Base-by-base conservation (phyloP, 2,113 vertebrate genomes). In the western clawed frog (Xenopus tropicalis) region DNA sequence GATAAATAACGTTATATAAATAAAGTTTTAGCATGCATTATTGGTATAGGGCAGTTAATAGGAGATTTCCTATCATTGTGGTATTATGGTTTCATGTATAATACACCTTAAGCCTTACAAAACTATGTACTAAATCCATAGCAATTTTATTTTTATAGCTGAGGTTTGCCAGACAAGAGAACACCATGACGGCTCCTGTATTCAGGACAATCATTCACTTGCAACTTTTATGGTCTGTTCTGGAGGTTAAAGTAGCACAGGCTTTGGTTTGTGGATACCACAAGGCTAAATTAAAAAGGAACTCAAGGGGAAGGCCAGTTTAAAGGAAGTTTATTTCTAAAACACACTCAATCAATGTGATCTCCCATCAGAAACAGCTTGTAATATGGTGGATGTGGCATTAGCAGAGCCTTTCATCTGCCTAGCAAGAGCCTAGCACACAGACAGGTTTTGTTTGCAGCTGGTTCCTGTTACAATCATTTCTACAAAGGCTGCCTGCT, bases 321-420 rank as follows among this genome's bases (percentile, higher is more conserved):
- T 42, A 63, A 63, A 69, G 58, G 73, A 74, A 74, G 72, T 74
- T 66, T 62, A 43, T 74, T 51, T 74, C 73, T 25, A 69, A 69
- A 76, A 62, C 73, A 69, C 73, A 76, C 66, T 76, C 73, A 54
- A 76, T 76, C 73, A 76, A 44, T 44, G 73, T 69, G 73, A 76
- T 68, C 66, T 56, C 46, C 66, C 73, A 44, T 76, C 73, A 76
- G 46, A 19, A 76, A 76, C 73, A 76, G 73, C 73, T 76, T 76
- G 73, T 76, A 69, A 76, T 69, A 54, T 37, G 25, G 73, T 76
- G 58, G 73, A 76, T 63, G 66, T 69, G 73, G 73, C 66, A 54
- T 65, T 21, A 46, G 46, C 22, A 3, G 20, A 44, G 57, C 73
- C 73, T 76, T 76, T 76, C 73, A 76, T 76, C 73, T 76, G 25